Base-by-base conservation (phyloP, 2,113 vertebrate species). In the Oceanodroma tethys region DNA sequence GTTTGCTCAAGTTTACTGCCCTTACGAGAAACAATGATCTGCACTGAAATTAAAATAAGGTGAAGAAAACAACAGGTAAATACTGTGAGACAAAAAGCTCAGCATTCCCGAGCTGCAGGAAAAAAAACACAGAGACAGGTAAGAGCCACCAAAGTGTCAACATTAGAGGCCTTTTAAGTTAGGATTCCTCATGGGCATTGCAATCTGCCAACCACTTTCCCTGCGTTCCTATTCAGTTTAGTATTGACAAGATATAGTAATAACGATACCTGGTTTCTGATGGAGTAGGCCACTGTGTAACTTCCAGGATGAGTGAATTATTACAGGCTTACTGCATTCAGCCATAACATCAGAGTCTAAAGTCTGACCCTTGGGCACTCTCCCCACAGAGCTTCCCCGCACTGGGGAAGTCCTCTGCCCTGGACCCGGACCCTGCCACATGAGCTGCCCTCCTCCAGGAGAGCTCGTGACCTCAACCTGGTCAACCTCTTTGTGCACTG, bases 101-200 rank as follows among this genome's bases (percentile, higher is more conserved):
- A 53, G 26, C 9, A 32, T 83, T 80, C 25, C 29, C 42, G 22
- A 67, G 20, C 52, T 47, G 26, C 75, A 36, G 36, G 32, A 76
- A 27, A 45, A 45, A 52, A 81, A 19, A 47, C 0, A 0, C 21
- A 36, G 55, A 70, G 38, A 21, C 6, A 58, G 18, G 4, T 81
- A 42, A 53, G 4, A 80, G 6, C 20, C 38, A 53, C 12, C 7
- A 26, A 63, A 48, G 2, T 16, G 45, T 14, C 8, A 15, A 21
- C 3, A 30, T 40, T 47, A 52, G 59, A 73, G n/a, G 17, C 19
- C 25, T 43, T 72, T 42, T 26, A 67, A 18, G 13, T 5, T 70
- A 30, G 23, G 6, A 70, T 74, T 79, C 62, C 17, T 75, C 7
- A 26, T 3, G 18, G 43, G 9, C 27, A 58, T 16, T 38, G 18